Base-by-base conservation (phyloP, 2,888 invertebrate species). In the Diarsia brunnea region DNA sequence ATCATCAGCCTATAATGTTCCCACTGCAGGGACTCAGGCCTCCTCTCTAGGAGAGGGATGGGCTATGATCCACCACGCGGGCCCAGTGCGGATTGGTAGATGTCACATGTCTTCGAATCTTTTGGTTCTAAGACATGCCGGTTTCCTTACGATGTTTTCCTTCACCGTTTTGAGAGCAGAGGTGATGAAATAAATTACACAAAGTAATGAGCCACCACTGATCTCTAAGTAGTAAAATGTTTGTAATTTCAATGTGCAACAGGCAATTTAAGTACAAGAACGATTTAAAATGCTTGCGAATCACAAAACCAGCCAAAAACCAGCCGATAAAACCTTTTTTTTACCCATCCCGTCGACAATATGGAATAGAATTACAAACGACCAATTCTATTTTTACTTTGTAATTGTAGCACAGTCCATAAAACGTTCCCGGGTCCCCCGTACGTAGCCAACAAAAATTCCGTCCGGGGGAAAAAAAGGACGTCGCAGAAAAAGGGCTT, bases 401-500 rank as follows among this genome's bases (percentile, higher is more conserved):
- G 96, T 95, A 96, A 96, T 96, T 95, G 96, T 95, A 95, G 92
- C 94, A 91, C 92, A 94, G 93, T 95, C 95, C 95, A 95, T 95
- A 96, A 95, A 96, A 94, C 94, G 95, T 90, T 91, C 91, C 91
- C 91, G 92, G 90, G 90, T 85, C 89, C 89, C 84, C 73, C 69
- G 90, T 87, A 89, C 90, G 91, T 89, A 88, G 91, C 91, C 89
- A 91, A 92, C 94, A 93, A 94, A 95, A 95, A 95, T 95, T 95
- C 95, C 94, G 87, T 89, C 88, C 93, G 86, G 89, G 89, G 92
- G 91, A 92, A 95, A 95, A 95, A 96, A 96, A 95, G 95, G 95
- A 95, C 95, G 92, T 95, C 94, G 94, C 95, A 95, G 94, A 95
- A 96, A 96, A 96, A 96, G 96, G 96, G 96, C 96, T 96, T 95